These are phyloP conservation scores for Pterobdella sp. DNA, from an alignment of 2,888 invertebrate species.

Conservation along the genomic window DNA sequence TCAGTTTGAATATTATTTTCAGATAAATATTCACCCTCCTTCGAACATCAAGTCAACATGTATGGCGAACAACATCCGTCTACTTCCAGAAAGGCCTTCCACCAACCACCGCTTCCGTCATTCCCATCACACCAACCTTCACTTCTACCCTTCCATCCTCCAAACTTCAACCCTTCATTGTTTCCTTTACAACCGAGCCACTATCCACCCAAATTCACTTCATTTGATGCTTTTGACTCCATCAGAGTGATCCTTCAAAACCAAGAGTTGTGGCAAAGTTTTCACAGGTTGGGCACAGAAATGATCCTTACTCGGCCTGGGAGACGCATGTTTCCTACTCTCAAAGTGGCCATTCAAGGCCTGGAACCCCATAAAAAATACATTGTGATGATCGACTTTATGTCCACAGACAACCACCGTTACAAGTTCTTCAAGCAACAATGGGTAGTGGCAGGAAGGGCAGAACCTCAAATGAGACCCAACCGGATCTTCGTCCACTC, in stretches of 20 bases:
- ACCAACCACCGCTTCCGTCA: not conserved
- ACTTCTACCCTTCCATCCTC: not conserved
- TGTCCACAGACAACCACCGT: conserved; percentile 67
- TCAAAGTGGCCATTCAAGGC: conserved; percentile 67
- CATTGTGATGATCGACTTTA: conserved; percentile 71
- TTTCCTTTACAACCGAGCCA: not conserved
- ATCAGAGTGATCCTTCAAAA: conserved; percentile 19
- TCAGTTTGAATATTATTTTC: too few species aligned
- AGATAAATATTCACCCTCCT: not conserved
- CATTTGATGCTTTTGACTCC: not conserved
- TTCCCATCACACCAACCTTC: not conserved
- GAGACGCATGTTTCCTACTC: conserved; percentile 82
- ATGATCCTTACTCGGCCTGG: conserved; percentile 22
- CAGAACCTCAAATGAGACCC: conserved; percentile 57
- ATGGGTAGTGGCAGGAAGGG: conserved; percentile 74
- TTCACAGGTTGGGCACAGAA: conserved; percentile 11
- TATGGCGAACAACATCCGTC: not conserved
- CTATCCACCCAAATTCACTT: not conserved
- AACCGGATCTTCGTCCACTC: conserved; percentile 72
- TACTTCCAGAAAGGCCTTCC: too few species aligned
- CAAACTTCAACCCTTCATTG: not conserved
- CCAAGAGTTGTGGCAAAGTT: conserved; percentile 15
- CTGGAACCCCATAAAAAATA: conserved; percentile 73
- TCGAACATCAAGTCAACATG: not conserved
- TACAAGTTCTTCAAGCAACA: conserved; percentile 68